Conservation (phyloP, 2,888 invertebrate species). For the Luffia ferchaultella region DNA sequence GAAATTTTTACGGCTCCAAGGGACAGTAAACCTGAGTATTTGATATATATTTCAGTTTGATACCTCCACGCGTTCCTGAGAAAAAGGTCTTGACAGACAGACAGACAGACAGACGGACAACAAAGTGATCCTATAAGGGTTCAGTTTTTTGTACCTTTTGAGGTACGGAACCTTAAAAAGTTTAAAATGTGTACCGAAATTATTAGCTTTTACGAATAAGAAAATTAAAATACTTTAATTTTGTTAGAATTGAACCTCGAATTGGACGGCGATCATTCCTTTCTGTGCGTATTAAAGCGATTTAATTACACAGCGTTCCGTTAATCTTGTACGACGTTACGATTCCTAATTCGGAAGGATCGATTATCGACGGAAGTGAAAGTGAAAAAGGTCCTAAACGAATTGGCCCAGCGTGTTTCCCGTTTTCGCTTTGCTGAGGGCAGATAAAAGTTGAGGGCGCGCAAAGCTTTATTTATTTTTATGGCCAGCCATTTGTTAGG, state of each 20-base stretch:
- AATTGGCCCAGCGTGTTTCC: conserved; percentile 19
- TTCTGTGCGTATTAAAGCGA: neutral
- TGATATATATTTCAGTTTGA: too few species aligned
- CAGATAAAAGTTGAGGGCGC: conserved; percentile 31
- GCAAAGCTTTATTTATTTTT: conserved; percentile 46
- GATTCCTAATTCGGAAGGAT: neutral
- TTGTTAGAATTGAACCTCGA: neutral
- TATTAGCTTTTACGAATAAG: neutral
- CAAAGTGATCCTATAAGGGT: too few species aligned
- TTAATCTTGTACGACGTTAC: neutral
- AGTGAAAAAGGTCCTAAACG: neutral
- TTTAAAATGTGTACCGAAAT: too few species aligned
- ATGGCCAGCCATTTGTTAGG: conserved; percentile 37
- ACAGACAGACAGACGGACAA: too few species aligned
- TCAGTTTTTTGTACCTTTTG: too few species aligned
- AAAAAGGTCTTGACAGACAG: too few species aligned
- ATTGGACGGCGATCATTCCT: neutral
- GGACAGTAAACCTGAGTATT: too few species aligned
- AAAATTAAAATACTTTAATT: neutral
- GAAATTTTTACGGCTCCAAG: too few species aligned
- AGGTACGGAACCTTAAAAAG: too few species aligned
- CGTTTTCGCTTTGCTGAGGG: conserved; percentile 25
- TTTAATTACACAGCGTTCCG: neutral
- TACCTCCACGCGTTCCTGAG: too few species aligned
- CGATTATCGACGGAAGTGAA: neutral